Base-by-base conservation (phyloP, 2,888 invertebrate species). In the Xestia sexstrigata region DNA sequence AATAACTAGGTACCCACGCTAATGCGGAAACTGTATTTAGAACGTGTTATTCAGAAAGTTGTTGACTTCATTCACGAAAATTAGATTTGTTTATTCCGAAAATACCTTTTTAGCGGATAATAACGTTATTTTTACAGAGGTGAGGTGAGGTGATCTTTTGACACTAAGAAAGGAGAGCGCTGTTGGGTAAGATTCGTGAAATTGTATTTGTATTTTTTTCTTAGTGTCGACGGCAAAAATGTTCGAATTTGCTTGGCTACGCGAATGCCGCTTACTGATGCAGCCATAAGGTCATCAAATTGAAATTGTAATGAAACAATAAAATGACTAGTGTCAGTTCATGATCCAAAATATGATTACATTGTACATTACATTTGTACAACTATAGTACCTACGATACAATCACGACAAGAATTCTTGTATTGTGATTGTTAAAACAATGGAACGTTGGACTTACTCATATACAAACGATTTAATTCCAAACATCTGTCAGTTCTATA, bases 21-120 rank as follows among this genome's bases (percentile, higher is more conserved):
- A 86, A 89, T 84, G 85, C 79, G 82, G 85, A 87, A 80, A 84
- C 72, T 71, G 82, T 79, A 86, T 86, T 84, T 88, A 84, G 73
- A 76, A 75, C 69, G 55, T n/a, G 73, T 68, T 73, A 77, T 81
- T 76, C 63, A 62, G 69, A 79, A 76, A 70, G 69, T 76, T 68
- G 11, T 45, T 30, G 47, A 62, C 58, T 84, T 72, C 39, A 76
- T 72, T 76, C 58, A n/a, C 45, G 23, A 55, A 79, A 63, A 52
- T 60, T 52, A 23, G 30, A n/a, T 45, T 35, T 60, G 49, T 76
- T 39, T 26, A 17, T 15, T 55, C 23, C 45, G 20, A 45, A 70
- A 49, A 55, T 45, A 55, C 15, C 3, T 45, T 62, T 52, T 45
- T 60, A n/a, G 45, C 20, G 35, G n/a, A 23, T 13, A 35, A 35